phyloP scores from a whole-genome alignment of 2,113 vertebrate species.

The Cyrtonyx montezumae region DNA sequence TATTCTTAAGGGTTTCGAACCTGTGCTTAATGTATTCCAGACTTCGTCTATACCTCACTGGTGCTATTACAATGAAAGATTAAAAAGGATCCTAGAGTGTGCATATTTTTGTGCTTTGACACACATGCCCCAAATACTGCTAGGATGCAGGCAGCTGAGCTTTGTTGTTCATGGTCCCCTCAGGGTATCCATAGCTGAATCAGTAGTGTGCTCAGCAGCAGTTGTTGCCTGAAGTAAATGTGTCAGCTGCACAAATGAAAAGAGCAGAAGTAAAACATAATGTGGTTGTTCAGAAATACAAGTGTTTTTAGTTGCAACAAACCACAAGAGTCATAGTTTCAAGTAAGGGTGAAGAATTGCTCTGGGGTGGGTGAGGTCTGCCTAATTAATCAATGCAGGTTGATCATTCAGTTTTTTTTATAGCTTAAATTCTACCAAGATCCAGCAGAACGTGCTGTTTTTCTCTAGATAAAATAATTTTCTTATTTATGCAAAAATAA shows the following conservation, averaged over 20 bases:
- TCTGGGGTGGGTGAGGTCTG: not conserved
- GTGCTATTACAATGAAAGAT: not conserved
- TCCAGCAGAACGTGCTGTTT: not conserved
- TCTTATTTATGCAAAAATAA: not conserved
- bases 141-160: slow-evolving; percentile 32
- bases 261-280: slow-evolving; percentile 25
- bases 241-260: not conserved
- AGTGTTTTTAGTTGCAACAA: not conserved
- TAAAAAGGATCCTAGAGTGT: not conserved
- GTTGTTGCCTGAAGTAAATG: slow-evolving; percentile 34
- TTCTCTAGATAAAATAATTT: not conserved
- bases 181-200: slow-evolving; percentile 25
- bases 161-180: slow-evolving; percentile 40
- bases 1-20: not conserved
- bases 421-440: not conserved
- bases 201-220: slow-evolving; percentile 23
- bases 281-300: slow-evolving; percentile 23
- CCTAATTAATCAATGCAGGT: not conserved
- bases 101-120: not conserved
- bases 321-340: slow-evolving; percentile 3
- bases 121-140: not conserved
- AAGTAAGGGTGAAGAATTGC: slow-evolving; percentile 15
- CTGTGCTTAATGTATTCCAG: not conserved
- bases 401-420: not conserved
- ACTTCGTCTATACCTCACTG: not conserved